Conservation (phyloP, 2,888 invertebrate species). For the Sinhomidia bicolor region DNA sequence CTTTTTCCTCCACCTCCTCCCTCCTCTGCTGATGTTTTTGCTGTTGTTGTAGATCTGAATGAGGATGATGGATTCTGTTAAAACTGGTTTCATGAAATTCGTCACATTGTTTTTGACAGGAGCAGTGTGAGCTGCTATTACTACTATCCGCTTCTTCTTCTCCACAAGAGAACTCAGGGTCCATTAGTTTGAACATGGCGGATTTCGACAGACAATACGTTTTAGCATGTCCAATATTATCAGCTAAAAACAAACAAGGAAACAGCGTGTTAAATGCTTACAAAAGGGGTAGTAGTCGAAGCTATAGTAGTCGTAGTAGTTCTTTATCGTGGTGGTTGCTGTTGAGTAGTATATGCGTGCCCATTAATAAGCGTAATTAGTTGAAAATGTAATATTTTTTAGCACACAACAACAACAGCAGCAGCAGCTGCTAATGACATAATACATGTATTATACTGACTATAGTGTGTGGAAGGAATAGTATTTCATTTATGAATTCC, state of each 20-base stretch:
- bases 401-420: constrained; percentile 28
- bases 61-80: constrained; percentile 56
- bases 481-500: not conserved
- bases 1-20: constrained; percentile 40
- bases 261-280: constrained; percentile 7
- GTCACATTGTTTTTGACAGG: constrained; percentile 63
- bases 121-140: constrained; percentile 10
- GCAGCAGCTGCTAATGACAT: constrained; percentile 44
- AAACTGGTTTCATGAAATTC: constrained; percentile 59
- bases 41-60: constrained; percentile 48
- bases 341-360: not conserved
- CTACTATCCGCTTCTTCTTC: too few relatives aligned
- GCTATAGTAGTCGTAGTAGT: not conserved
- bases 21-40: constrained; percentile 22
- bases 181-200: constrained; percentile 77
- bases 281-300: not conserved
- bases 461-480: not conserved
- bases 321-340: too few relatives aligned
- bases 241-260: constrained; percentile 29
- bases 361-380: constrained; percentile 28
- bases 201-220: constrained; percentile 79
- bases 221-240: constrained; percentile 56
- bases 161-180: constrained; percentile 61
- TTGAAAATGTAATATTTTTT: constrained; percentile 45
- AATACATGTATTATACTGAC: not conserved